Evolutionary conservation across 2,888 invertebrate genomes (phyloP).

Genomic region (Stictocephala bisonia): DNA sequence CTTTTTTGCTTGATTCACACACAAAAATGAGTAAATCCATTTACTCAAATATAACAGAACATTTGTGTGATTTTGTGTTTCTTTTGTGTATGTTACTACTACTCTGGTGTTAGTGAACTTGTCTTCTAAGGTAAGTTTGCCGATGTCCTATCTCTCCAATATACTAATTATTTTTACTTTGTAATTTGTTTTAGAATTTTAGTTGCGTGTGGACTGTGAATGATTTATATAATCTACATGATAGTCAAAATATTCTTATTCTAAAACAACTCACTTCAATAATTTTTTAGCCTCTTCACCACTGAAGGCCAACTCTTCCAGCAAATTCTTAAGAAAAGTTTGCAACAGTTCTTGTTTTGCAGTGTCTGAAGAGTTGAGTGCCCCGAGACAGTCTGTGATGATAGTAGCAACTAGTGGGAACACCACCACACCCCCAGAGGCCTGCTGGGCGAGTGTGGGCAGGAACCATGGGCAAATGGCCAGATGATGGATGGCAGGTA

Average conservation of each 20-base stretch:
- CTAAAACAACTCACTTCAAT: constrained; percentile 64
- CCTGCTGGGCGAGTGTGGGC: constrained; percentile 45
- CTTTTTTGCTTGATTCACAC: too few relatives aligned
- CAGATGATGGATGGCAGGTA: constrained; percentile 34
- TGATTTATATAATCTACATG: too few relatives aligned
- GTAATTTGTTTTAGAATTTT: too few relatives aligned
- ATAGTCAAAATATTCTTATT: background rate
- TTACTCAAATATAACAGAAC: too few relatives aligned
- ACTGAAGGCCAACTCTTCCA: constrained; percentile 72
- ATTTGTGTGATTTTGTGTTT: too few relatives aligned
- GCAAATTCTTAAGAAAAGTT: constrained; percentile 69
- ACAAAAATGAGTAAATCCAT: too few relatives aligned
- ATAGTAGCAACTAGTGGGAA: constrained; percentile 49
- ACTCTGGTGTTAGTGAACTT: too few relatives aligned
- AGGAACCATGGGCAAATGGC: constrained; percentile 50
- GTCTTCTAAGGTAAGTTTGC: too few relatives aligned
- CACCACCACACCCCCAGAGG: constrained; percentile 46
- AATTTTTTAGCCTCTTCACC: constrained; percentile 64
- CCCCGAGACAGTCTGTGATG: constrained; percentile 23
- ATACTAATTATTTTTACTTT: too few relatives aligned
- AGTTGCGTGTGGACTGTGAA: too few relatives aligned
- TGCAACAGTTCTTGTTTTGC: constrained; percentile 52
- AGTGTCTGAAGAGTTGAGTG: background rate
- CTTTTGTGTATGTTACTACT: too few relatives aligned
- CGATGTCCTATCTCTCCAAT: too few relatives aligned